Base-by-base conservation (phyloP, 1,140 invertebrate genomes). In the Drosophila kanapiae region DNA sequence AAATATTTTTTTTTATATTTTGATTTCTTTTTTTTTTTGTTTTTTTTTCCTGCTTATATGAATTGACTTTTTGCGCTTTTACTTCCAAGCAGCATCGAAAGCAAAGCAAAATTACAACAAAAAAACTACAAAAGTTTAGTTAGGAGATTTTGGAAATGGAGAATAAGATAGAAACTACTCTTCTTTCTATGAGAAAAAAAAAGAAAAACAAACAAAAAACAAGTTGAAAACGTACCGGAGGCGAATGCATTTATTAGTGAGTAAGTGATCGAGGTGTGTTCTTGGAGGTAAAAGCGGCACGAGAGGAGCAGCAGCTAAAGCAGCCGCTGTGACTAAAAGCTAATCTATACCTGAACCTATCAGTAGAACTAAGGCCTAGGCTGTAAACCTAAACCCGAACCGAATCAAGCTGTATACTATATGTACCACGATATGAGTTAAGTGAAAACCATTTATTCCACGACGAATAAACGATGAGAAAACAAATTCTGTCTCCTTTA, bases 241-340 rank as follows among this genome's bases (percentile, higher is more conserved):
- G 70, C 87, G 70, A 91, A 82, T 91, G 90, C 90, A 91, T 91
- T 91, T 91, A 91, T 91, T 91, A 91, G 81, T 75, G 23, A 60
- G 60, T 91, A 88, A 91, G 88, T 77, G 67, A 51, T 61, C 67
- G 67, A 78, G 65, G 80, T 60, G 80, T 60, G 69, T 65, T 75
- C 49, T 85, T 85, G 84, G 84, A 90, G 81, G 84, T 87, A 87
- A 87, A 82, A 82, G 82, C 69, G 62, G 69, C 68, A 57, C 37
- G 56, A 64, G 75, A 78, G 38, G 37, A 57, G 63, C 63, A 65
- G 63, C 45, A 47, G 58, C 33, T 23, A 23, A 49, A 27, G 37
- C 57, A 62, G 71, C 77, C 72, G 82, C 82, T 91, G 83, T 83
- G 80, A 78, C 82, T 83, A 83, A 84, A 82, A 83, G 54, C 67